These are phyloP conservation scores for Alces alces DNA, from an alignment of 2,113 vertebrate species.

Conservation along the genomic window DNA sequence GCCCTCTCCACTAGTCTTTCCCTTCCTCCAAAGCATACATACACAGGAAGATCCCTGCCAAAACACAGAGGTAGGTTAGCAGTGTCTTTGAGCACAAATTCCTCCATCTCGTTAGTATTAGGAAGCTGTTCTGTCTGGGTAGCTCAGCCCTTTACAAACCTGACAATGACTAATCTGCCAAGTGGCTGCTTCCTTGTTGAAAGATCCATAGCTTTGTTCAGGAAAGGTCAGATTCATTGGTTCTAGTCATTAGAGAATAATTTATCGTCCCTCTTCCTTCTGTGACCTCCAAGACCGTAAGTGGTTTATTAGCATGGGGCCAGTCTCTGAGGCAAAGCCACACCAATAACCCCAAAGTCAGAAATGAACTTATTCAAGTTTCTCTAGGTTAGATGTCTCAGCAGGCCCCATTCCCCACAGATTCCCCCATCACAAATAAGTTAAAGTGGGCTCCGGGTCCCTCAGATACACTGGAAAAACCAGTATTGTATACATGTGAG, in stretches of 20 bases:
- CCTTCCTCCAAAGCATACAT: background rate
- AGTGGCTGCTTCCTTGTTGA: background rate
- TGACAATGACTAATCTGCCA: conserved; percentile 57
- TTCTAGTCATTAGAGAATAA: conserved; percentile 74
- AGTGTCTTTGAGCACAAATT: background rate
- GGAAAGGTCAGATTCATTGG: conserved; percentile 68
- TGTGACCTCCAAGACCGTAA: conserved; percentile 27
- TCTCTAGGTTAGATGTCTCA: background rate
- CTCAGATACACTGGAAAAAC: background rate
- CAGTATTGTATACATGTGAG: background rate
- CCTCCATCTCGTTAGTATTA: conserved; percentile 3
- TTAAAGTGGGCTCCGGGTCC: background rate
- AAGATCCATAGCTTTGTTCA: conserved; percentile 71
- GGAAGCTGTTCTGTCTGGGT: background rate
- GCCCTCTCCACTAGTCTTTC: background rate
- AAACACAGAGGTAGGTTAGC: background rate
- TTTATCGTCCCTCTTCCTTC: conserved; percentile 53
- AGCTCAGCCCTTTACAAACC: conserved; percentile 45
- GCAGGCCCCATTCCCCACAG: background rate
- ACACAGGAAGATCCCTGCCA: background rate
- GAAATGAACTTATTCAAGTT: background rate
- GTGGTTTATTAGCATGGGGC: conserved; percentile 53
- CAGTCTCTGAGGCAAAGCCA: conserved; percentile 53
- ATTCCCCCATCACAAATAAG: background rate
- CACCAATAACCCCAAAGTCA: background rate